phyloP scores from a whole-genome alignment of 2,888 invertebrate genomes.

The Drosophila gaucha region DNA sequence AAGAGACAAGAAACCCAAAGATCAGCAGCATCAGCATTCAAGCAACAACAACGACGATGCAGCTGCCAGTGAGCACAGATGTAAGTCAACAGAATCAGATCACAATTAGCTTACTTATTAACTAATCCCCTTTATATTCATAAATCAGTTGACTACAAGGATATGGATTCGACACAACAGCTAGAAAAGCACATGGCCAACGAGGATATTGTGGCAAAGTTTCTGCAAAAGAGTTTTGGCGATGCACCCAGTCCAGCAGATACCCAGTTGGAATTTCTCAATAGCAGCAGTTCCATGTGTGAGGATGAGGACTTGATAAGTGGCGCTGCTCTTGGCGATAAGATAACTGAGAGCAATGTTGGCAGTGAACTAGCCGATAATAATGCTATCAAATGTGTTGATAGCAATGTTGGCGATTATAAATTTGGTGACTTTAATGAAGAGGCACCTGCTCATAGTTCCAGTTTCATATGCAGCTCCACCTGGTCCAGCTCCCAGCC shows the following conservation, averaged over 20 bases:
- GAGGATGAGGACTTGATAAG: constrained; percentile 71
- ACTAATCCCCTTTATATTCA: neutral
- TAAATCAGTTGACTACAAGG: constrained; percentile 33
- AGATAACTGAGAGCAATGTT: neutral
- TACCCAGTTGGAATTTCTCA: constrained; percentile 76
- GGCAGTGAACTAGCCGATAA: neutral
- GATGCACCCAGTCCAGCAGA: constrained; percentile 42
- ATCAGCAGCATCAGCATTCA: constrained; percentile 23
- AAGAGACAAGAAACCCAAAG: constrained; percentile 66
- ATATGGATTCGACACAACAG: constrained; percentile 3
- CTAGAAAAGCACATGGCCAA: constrained; percentile 58
- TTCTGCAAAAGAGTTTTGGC: constrained; percentile 45
- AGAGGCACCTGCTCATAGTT: constrained; percentile 25
- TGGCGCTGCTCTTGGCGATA: neutral
- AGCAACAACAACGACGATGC: constrained; percentile 36
- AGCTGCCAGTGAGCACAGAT: constrained; percentile 15
- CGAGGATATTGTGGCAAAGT: constrained; percentile 75
- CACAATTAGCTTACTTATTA: too few relatives aligned
- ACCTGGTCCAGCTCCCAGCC: constrained; percentile 59
- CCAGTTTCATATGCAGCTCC: constrained; percentile 67
- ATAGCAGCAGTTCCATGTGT: constrained; percentile 79
- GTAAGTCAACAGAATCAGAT: constrained; percentile 21
- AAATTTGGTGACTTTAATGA: constrained; percentile 76
- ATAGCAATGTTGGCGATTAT: constrained; percentile 49
- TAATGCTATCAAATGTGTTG: constrained; percentile 20